Evolutionary conservation across 2,888 invertebrate genomes (phyloP).

Genomic region (Ferrisia virgata): DNA sequence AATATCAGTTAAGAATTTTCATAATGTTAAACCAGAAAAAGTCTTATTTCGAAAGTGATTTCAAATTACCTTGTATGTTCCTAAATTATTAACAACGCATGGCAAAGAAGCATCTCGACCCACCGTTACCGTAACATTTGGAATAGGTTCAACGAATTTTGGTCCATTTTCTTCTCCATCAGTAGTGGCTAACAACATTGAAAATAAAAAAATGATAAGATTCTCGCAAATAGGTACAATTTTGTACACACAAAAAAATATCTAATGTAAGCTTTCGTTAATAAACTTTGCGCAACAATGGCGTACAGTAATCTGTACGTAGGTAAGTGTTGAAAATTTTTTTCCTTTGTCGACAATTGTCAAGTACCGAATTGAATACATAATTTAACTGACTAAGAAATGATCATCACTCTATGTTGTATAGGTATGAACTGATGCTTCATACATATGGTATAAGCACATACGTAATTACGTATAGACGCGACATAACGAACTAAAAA

Average conservation of each 20-base stretch:
- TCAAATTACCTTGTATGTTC: slow-evolving; percentile 83
- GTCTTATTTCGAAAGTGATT: no score
- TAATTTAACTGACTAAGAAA: not conserved
- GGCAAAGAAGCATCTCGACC: slow-evolving; percentile 83
- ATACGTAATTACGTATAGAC: not conserved
- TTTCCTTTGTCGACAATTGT: no score
- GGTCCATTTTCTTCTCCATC: slow-evolving; percentile 58
- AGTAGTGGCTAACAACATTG: slow-evolving; percentile 8
- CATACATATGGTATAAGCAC: not conserved
- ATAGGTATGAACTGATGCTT: not conserved
- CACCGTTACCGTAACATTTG: slow-evolving; percentile 84
- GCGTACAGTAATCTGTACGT: no score
- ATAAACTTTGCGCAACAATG: no score
- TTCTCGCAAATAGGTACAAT: not conserved
- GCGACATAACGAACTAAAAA: not conserved
- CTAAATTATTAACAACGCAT: slow-evolving; percentile 85
- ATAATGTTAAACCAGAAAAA: no score
- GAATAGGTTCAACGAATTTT: slow-evolving; percentile 81
- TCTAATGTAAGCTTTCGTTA: no score
- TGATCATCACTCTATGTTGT: not conserved
- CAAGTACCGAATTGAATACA: not conserved
- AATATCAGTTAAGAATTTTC: no score
- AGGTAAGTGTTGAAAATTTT: no score
- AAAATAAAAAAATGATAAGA: not conserved
- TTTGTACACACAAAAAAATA: no score